Base-by-base conservation (phyloP, 2,888 invertebrate genomes). In the Epistrophe eligans region DNA sequence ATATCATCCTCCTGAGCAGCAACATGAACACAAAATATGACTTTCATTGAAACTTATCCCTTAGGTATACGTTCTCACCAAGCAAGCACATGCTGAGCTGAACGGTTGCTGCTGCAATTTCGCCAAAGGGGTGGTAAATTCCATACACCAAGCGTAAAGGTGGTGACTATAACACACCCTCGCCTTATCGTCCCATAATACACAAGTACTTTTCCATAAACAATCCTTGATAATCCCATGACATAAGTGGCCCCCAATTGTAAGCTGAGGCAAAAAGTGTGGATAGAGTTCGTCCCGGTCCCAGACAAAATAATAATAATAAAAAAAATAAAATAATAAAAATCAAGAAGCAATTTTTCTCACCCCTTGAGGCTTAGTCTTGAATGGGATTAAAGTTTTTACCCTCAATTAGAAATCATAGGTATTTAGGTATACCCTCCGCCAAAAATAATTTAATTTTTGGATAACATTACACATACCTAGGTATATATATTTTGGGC, bases 31-130 rank as follows among this genome's bases (percentile, higher is more conserved):
- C 83, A 83, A 87, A 87, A 79, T 83, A 87, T 83, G 79, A 79
- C 83, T 83, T 87, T 79, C 79, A 72, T 79, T 87, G 87, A 72
- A 87, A 87, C 79, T 83, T 87, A 87, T 87, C 87, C 87, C 87
- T 67, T 32, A 74, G 58, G 83, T 73, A 76, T 40, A 55, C 40
- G 7, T 62, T 62, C 48, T 43, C 38, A 28, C 40, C 6, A 11
- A 52, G 19, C 52, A 8, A 6, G 9, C 9, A 8, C 24, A 24
- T 24, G 3, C 9, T 35, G 35, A 35, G 35, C 38, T 50, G 50
- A 57, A 17, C 38, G 43, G 15, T 19, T 66, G 19, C 52, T 66
- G 67, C 60, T 81, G 87, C 79, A 87, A 83, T 83, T 87, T 83
- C 15, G 40, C 58, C 64, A 66, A 76, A 72, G 83, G 79, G 73